A percentile compares a stretch with the other conserved stretches of the same genome.
phyloP scores from a whole-genome alignment of 2,888 invertebrate species.

The Mimumesa dahlbomi region DNA sequence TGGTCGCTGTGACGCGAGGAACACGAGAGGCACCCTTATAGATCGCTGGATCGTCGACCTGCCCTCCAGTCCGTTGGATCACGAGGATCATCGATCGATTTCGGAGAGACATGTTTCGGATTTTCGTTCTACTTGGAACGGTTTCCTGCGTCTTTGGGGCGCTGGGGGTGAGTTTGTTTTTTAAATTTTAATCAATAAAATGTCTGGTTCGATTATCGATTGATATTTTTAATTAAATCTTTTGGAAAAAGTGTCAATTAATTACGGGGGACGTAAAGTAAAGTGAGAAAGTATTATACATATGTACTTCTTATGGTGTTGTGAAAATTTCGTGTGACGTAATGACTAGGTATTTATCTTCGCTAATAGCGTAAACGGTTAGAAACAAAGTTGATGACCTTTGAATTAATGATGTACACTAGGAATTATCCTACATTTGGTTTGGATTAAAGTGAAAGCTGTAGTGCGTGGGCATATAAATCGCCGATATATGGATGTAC shows the following conservation, averaged over 20 bases:
- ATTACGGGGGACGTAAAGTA: too few species aligned
- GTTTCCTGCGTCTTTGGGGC: background rate
- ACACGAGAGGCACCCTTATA: conserved; percentile 41
- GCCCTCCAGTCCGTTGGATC: conserved; percentile 33
- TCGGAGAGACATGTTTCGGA: conserved; percentile 15
- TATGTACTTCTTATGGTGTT: too few species aligned
- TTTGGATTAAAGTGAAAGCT: conserved; percentile 55
- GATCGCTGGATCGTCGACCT: conserved; percentile 38
- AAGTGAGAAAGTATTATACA: too few species aligned
- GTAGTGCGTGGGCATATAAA: conserved; percentile 19
- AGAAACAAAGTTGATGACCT: conserved; percentile 36
- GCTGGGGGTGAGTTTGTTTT: background rate
- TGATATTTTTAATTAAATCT: too few species aligned
- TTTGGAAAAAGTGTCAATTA: too few species aligned
- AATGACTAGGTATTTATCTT: too few species aligned
- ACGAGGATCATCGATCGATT: background rate
- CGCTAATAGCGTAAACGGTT: too few species aligned
- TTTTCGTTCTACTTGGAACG: background rate
- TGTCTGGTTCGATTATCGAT: too few species aligned
- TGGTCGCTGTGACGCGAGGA: conserved; percentile 45
- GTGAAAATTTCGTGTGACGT: too few species aligned
- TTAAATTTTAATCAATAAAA: too few species aligned
- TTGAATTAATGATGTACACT: conserved; percentile 17
- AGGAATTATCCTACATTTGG: conserved; percentile 34
- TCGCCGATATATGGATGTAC: conserved; percentile 1